Base-by-base conservation (phyloP, 2,888 invertebrate genomes). In the Nudaria mundana region DNA sequence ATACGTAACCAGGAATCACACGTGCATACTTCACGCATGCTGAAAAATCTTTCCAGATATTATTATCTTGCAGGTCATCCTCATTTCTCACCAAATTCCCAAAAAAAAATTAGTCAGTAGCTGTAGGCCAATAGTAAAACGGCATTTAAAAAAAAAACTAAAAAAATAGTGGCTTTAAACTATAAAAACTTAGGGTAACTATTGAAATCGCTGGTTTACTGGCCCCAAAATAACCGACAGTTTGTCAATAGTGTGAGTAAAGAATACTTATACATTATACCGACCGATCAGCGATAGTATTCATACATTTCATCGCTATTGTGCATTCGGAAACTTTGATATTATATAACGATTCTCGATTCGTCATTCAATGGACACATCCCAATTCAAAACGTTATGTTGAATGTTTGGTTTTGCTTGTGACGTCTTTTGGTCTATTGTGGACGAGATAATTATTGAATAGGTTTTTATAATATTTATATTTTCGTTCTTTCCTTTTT, bases 281-380 rank as follows among this genome's bases (percentile, higher is more conserved):
- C 42, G 58, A 62, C 61, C 61, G 69, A 76, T 74, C 58, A 33
- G 40, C 51, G 81, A 82, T 84, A 82, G 57, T 63, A 77, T 82
- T 78, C 73, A 73, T 57, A 52, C 58, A 66, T 77, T 72, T 77
- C 71, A 69, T 66, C 64, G 64, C 68, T 42, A 71, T 81, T 81
- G 72, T 81, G 66, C 36, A 63, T 57, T 65, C 48, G 40, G 61
- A 39, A 29, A 37, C 74, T 74, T 76, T 79, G 71, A 71, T 66
- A n/a, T n/a, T n/a, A n/a, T n/a, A 55, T 56, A 44, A 56, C 56
- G 57, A 57, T 50, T 42, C 39, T 28, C 41, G 37, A 44, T 43
- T 37, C 49, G 44, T 48, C 43, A 48, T 71, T 76, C 64, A 76
- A 76, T 72, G 66, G 59, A 56, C 51, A 50, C 52, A 62, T 71